phyloP scores from a whole-genome alignment of 2,888 invertebrate species.

The Malthinus seriepunctatus region DNA sequence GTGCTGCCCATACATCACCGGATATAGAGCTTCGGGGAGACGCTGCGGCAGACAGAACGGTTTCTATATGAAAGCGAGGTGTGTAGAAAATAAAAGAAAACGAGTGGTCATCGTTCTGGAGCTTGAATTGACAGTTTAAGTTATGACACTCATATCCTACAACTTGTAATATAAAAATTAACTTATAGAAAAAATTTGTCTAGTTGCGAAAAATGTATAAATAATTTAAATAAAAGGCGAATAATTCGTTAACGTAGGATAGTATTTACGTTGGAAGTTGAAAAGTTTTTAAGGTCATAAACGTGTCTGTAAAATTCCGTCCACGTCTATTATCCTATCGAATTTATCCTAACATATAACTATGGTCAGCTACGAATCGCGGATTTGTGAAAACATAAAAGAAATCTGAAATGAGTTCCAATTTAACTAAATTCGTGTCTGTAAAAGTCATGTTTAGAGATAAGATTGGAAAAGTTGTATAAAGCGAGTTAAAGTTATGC shows the following conservation, averaged over 20 bases:
- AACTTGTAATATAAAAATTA: conserved; percentile 3
- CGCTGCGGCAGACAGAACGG: conserved; percentile 43
- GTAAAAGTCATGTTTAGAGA: conserved; percentile 55
- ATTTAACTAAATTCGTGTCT: conserved; percentile 57
- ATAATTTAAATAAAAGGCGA: too few relatives aligned
- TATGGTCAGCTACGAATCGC: conserved; percentile 35
- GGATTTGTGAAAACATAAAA: conserved; percentile 41
- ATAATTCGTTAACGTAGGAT: too few relatives aligned
- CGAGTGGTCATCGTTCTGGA: conserved; percentile 35
- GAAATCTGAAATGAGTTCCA: conserved; percentile 46
- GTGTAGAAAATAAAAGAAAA: conserved; percentile 39
- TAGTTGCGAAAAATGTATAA: too few relatives aligned
- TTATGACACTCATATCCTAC: conserved; percentile 8
- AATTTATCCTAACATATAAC: conserved; percentile 34
- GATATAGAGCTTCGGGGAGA: conserved; percentile 49
- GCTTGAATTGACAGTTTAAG: conserved; percentile 26
- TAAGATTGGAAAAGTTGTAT: conserved; percentile 61
- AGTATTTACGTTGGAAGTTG: conserved; percentile 9
- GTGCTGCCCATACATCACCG: conserved; percentile 61
- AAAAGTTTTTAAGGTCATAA: conserved; percentile 21
- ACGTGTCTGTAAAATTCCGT: conserved; percentile 27
- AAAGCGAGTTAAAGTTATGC: conserved; percentile 49
- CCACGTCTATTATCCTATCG: conserved; percentile 31
- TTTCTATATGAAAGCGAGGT: conserved; percentile 39
- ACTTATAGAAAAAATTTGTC: not conserved